phyloP scores from a whole-genome alignment of 2,113 vertebrate species.

The Hemicordylus capensis region DNA sequence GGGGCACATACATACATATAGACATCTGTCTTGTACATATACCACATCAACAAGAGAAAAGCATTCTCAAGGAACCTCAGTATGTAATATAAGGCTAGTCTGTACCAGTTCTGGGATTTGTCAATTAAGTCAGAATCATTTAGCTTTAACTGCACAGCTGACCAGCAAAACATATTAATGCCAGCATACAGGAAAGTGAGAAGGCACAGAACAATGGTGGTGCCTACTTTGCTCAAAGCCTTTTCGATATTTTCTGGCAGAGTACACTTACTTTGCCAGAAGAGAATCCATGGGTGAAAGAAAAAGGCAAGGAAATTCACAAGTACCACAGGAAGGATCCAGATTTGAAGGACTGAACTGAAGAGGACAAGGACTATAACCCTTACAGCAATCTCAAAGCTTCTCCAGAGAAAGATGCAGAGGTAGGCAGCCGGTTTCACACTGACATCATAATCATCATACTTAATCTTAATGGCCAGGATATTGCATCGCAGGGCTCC shows the following conservation, averaged over 20 bases:
- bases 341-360: conserved; percentile 90
- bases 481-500: conserved; percentile 97
- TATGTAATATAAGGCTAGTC: conserved; percentile 88
- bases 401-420: conserved; percentile 94
- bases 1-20: conserved; percentile 88
- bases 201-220: conserved; percentile 89
- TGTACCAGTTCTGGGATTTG: conserved; percentile 93
- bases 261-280: conserved; percentile 91
- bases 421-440: conserved; percentile 89
- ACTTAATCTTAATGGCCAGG: conserved; percentile 96
- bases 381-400: conserved; percentile 93
- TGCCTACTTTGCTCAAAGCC: conserved; percentile 89
- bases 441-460: conserved; percentile 91
- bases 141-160: conserved; percentile 91
- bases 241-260: conserved; percentile 97
- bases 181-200: conserved; percentile 95
- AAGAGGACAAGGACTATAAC: conserved; percentile 93
- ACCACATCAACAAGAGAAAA: conserved; percentile 91
- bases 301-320: conserved; percentile 90
- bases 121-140: conserved; percentile 92
- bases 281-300: conserved; percentile 90
- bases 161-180: conserved; percentile 99
- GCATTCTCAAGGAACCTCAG: conserved; percentile 92
- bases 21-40: conserved; percentile 86
- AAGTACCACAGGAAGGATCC: conserved; percentile 85